Percentiles rank a stretch among this genome's conserved stretches.
These are phyloP conservation scores for Colistium nudipinnis DNA, from an alignment of 2,113 vertebrate genomes.

Conservation along the genomic window DNA sequence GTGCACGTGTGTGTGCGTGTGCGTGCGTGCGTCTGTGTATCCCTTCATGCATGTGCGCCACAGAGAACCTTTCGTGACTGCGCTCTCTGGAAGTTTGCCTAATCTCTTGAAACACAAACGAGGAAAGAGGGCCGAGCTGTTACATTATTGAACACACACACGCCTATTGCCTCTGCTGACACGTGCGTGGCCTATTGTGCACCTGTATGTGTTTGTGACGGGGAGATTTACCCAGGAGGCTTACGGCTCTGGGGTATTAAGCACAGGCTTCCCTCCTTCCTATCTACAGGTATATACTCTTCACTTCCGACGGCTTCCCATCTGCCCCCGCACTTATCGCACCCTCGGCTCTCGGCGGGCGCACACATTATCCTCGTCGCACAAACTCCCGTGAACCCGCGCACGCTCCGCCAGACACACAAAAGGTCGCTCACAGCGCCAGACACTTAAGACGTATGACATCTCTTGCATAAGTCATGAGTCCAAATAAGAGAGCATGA, in stretches of 20 bases:
- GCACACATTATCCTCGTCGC: conserved; percentile 2
- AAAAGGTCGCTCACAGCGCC: conserved; percentile 41
- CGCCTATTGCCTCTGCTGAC: conserved; percentile 49
- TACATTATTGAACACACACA: conserved; percentile 69
- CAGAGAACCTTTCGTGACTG: conserved; percentile 40
- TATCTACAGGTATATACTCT: conserved; percentile 11
- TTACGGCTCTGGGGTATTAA: conserved; percentile 18
- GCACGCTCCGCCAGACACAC: conserved; percentile 20
- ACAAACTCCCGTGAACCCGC: conserved; percentile 27
- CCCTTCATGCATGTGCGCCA: conserved; percentile 37
- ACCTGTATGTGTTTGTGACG: conserved; percentile 53
- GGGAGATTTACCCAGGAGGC: conserved; percentile 22
- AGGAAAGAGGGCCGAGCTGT: conserved; percentile 42
- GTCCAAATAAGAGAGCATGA: conserved; percentile 73
- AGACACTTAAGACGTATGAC: conserved; percentile 62
- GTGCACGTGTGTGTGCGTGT: conserved; percentile 15
- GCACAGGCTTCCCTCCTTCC: conserved; percentile 2
- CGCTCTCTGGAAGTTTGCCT: conserved; percentile 47
- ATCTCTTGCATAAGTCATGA: conserved; percentile 63
- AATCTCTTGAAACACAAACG: conserved; percentile 68
- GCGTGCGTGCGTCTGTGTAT: conserved; percentile 16
- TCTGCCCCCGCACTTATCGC: conserved; percentile 34
- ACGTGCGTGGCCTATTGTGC: conserved; percentile 50
- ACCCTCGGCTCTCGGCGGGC: conserved; percentile 17
- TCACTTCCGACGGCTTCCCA: conserved; percentile 11